Evolutionary conservation across 2,113 vertebrate species (phyloP).

Genomic region (Microcebus ravelobensis): DNA sequence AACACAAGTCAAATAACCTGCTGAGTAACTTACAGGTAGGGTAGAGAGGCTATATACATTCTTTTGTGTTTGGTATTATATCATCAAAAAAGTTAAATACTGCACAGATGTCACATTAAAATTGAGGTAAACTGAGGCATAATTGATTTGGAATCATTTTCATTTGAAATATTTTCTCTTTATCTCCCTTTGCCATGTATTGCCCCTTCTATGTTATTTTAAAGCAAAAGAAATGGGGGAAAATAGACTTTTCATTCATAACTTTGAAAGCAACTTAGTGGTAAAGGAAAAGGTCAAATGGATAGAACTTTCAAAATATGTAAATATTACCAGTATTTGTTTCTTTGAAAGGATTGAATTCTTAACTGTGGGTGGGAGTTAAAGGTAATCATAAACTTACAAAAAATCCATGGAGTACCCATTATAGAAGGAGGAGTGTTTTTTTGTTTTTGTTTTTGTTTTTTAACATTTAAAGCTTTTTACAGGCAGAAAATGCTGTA

Average conservation of each 20-base stretch:
- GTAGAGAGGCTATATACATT: not conserved
- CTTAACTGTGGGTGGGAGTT: not conserved
- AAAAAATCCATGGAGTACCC: not conserved
- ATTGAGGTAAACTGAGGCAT: not conserved
- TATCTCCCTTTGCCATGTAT: not conserved
- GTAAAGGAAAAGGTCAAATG: not conserved
- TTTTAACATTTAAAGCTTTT: not conserved
- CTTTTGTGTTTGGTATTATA: not conserved
- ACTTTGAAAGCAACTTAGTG: not conserved
- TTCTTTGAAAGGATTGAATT: not conserved
- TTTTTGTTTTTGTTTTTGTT: not conserved
- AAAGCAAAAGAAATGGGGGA: not conserved
- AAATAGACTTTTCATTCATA: not conserved
- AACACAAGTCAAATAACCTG: not conserved
- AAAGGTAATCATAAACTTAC: not conserved
- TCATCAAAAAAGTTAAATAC: not conserved
- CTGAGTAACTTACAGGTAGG: not conserved
- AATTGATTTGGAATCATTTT: constrained; percentile 10
- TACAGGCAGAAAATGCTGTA: not conserved
- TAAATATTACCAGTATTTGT: not conserved
- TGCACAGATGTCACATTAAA: not conserved
- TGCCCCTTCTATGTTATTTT: not conserved
- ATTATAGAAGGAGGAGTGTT: not conserved
- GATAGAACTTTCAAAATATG: constrained; percentile 6
- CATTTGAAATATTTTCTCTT: constrained; percentile 7